Evolutionary conservation across 2,888 invertebrate genomes (phyloP).

Genomic region (Harpagoxenus sublaevis): DNA sequence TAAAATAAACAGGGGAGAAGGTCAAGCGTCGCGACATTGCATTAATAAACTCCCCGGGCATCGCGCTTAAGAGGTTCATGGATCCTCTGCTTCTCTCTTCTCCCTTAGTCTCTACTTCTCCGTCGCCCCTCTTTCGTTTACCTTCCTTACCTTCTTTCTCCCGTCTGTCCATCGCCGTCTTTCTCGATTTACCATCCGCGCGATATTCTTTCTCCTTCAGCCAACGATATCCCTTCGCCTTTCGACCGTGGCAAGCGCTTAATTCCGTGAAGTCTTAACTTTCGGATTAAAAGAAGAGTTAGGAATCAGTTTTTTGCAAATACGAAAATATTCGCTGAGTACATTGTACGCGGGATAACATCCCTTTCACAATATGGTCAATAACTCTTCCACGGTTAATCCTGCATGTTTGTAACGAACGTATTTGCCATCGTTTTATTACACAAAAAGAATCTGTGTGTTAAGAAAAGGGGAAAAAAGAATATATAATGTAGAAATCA

Average conservation of each 20-base stretch:
- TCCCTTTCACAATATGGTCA: neutral
- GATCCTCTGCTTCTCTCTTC: constrained; percentile 26
- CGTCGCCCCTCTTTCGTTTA: constrained; percentile 5
- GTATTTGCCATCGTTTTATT: neutral
- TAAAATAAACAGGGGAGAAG: constrained; percentile 75
- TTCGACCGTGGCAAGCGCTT: constrained; percentile 44
- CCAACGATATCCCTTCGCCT: constrained; percentile 2
- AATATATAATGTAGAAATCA: neutral
- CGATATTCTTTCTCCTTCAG: constrained; percentile 11
- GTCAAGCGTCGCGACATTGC: constrained; percentile 73
- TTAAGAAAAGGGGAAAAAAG: neutral
- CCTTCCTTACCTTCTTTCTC: constrained; percentile 17
- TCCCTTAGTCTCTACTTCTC: constrained; percentile 13
- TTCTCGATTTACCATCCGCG: neutral
- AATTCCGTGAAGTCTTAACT: constrained; percentile 60
- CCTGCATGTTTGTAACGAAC: neutral
- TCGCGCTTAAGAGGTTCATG: constrained; percentile 41
- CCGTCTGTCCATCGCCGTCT: neutral
- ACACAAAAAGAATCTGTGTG: neutral
- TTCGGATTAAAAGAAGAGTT: constrained; percentile 55
- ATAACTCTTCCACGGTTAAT: neutral
- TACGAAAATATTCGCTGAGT: neutral
- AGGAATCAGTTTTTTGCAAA: constrained; percentile 18
- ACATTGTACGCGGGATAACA: neutral
- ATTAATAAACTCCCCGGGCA: constrained; percentile 72